Evolutionary conservation across 2,888 invertebrate genomes (phyloP), one percentile per base, ranked within the genome.

Genomic region (Amphipoea oculea): DNA sequence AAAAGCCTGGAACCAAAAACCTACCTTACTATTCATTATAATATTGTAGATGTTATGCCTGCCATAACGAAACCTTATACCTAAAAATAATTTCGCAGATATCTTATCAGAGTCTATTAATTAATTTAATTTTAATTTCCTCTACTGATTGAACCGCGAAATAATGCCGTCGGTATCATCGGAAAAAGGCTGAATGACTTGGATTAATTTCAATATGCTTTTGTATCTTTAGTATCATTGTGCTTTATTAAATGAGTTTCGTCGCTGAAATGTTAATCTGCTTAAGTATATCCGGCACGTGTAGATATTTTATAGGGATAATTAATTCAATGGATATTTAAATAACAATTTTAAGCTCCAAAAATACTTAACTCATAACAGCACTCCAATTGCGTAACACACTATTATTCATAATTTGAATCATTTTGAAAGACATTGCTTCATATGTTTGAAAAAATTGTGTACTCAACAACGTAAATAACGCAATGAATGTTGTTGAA

Each of bases 131-230:
- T 57, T 68, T 63, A 45, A 65, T 81, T 63, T 72, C 36, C 23
- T 17, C n/a, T 48, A 51, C 74, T 63, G 75, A 82, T 74, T 85
- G 48, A 80, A 80, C 65, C 57, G 7, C 66, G 48, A 69, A 71
- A 86, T 74, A 78, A 77, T 74, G 23, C 40, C n/a, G 4, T 7
- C 36, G 20, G 42, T 63, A 70, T 75, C 36, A 66, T 51, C n/a
- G 36, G 11, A 60, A 68, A 72, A 86, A 83, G 57, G 60, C 51
- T 75, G 57, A 76, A 70, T 79, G 69, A 70, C 72, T 76, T 84
- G 84, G 87, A 84, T 86, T 84, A 73, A 86, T 83, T 86, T 83
- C n/a, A 83, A 76, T 73, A 72, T 73, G 69, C 51, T 78, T 86
- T 83, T 75, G 65, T 62, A 65, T 74, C 71, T 48, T 63, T 36